phyloP scores from a whole-genome alignment of 64 coral and sea anemone genomes.

The Actinia tenebrosa region DNA sequence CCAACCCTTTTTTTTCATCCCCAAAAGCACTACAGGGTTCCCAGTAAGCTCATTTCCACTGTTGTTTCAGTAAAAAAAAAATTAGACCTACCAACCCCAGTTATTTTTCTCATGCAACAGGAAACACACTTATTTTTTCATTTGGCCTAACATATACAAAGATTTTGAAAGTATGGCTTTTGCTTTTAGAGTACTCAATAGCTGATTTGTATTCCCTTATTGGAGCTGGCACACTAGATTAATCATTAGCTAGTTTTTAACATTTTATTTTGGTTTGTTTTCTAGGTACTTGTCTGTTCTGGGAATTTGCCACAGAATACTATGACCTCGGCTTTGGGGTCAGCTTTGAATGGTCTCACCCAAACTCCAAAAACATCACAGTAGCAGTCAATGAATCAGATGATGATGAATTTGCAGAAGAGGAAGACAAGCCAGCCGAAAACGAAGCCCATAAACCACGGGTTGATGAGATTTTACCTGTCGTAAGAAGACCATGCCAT shows the following conservation, averaged over 20 bases:
- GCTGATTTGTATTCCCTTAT: too few species aligned
- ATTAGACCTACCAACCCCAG: too few species aligned
- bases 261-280: not conserved
- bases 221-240: not conserved
- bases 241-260: not conserved
- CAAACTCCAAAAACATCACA: slow-evolving; percentile 74
- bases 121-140: too few species aligned
- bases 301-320: slow-evolving; percentile 96
- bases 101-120: too few species aligned
- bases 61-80: too few species aligned
- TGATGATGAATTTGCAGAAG: slow-evolving; percentile 80
- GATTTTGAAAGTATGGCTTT: too few species aligned
- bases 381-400: slow-evolving; percentile 93
- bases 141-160: too few species aligned
- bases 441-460: slow-evolving; percentile 43
- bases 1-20: too few species aligned
- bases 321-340: slow-evolving; percentile 97
- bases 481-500: slow-evolving; percentile 86
- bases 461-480: slow-evolving; percentile 94
- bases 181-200: too few species aligned
- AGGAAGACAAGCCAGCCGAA: slow-evolving; percentile 55
- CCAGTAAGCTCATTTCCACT: too few species aligned
- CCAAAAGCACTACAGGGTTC: too few species aligned
- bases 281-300: slow-evolving; percentile 90
- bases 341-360: slow-evolving; percentile 94